Evolutionary conservation across 1,140 invertebrate genomes (phyloP).

Genomic region (Lutraria rhynchaena): DNA sequence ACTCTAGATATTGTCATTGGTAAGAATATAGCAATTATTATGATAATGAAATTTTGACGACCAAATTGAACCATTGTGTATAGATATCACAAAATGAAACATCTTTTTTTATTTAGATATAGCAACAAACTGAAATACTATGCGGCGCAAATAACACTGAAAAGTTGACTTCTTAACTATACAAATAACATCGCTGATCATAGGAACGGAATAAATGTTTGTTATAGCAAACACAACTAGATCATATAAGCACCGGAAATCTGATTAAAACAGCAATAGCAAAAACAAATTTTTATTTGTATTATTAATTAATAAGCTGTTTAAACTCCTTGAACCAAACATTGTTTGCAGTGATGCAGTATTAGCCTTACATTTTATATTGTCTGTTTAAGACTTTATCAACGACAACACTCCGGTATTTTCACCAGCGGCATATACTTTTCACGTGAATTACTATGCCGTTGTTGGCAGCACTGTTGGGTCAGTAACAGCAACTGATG

Average conservation of each 20-base stretch:
- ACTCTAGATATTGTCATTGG: constrained; percentile 23
- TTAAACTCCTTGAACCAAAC: neutral
- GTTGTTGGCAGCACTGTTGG: constrained; percentile 25
- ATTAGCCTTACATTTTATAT: neutral
- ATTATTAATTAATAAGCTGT: neutral
- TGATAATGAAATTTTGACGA: too few relatives aligned
- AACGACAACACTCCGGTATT: constrained; percentile 50
- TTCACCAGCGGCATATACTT: constrained; percentile 29
- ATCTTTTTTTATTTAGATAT: too few relatives aligned
- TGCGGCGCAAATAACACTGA: too few relatives aligned
- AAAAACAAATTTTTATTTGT: neutral
- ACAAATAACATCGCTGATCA: neutral
- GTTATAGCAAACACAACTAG: neutral
- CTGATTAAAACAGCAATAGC: neutral
- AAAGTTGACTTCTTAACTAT: too few relatives aligned
- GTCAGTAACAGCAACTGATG: constrained; percentile 31
- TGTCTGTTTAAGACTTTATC: constrained; percentile 13
- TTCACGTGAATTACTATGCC: constrained; percentile 40
- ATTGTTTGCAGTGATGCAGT: neutral
- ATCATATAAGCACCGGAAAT: neutral
- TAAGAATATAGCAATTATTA: too few relatives aligned
- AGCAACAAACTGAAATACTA: too few relatives aligned
- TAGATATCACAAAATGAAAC: too few relatives aligned
- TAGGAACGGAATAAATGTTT: neutral
- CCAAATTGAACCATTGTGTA: too few relatives aligned